phyloP scores from a whole-genome alignment of 2,888 invertebrate species.

The Rhabditophanes sp. region DNA sequence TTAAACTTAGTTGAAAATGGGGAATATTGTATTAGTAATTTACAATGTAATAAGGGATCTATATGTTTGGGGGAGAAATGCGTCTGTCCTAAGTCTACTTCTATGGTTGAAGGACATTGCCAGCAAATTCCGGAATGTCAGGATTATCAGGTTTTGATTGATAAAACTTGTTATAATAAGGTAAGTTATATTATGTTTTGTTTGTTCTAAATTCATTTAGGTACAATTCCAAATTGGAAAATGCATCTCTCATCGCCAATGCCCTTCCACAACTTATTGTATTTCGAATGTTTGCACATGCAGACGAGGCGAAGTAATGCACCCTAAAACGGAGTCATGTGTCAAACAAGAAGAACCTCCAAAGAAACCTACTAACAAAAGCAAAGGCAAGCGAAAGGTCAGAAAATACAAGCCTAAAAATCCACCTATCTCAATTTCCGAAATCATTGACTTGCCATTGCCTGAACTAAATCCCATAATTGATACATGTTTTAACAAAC shows the following conservation, averaged over 20 bases:
- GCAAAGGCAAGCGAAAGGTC: conserved; percentile 8
- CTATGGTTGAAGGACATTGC: conserved; percentile 6
- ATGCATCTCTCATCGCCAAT: conserved; percentile 6
- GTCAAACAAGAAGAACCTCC: conserved; percentile 3
- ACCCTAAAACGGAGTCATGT: conserved; percentile 14
- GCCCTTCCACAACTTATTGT: conserved; percentile 11
- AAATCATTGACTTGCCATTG: conserved; percentile 4
- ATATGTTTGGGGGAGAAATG: conserved; percentile 7
- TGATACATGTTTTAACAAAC: conserved; percentile 16
- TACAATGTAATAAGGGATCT: conserved; percentile 7
- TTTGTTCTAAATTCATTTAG: no score
- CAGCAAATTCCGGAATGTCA: conserved; percentile 11
- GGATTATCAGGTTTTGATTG: conserved; percentile 18
- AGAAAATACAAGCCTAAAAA: neutral
- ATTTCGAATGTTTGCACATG: conserved; percentile 19
- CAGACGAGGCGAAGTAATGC: conserved; percentile 17
- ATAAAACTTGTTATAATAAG: conserved; percentile 11
- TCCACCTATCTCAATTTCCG: conserved; percentile 9
- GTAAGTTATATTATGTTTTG: no score
- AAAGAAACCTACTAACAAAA: conserved; percentile 1
- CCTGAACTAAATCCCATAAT: conserved; percentile 4
- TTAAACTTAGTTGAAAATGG: conserved; percentile 5
- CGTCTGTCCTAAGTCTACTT: conserved; percentile 5
- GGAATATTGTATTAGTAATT: conserved; percentile 3
- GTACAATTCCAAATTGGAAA: conserved; percentile 5